Evolutionary conservation across 2,113 vertebrate species (phyloP).

Genomic region (Stigmatopora nigra): DNA sequence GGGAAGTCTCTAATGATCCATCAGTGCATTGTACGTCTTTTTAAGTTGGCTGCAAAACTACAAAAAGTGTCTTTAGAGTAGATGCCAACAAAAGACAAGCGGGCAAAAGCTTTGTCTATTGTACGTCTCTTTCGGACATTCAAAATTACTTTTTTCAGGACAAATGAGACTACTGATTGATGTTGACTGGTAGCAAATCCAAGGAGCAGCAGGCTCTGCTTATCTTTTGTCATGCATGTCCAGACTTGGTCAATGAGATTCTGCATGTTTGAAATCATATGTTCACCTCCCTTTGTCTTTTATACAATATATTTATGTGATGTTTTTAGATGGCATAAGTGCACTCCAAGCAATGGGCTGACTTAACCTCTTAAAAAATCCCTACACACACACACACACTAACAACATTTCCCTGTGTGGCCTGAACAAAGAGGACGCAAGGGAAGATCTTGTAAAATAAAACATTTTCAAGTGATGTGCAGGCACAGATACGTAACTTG

Average conservation of each 20-base stretch:
- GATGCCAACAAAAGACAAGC: constrained; percentile 39
- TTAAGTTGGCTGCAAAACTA: constrained; percentile 15
- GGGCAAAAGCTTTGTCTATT: background rate
- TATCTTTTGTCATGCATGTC: constrained; percentile 27
- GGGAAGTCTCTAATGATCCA: constrained; percentile 43
- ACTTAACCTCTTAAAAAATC: constrained; percentile 5
- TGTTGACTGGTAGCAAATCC: constrained; percentile 11
- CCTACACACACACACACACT: constrained; percentile 26
- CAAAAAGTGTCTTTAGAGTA: constrained; percentile 32
- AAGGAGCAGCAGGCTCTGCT: constrained; percentile 13
- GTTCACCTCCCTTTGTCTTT: background rate
- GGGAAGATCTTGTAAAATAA: constrained; percentile 32
- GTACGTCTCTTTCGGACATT: background rate
- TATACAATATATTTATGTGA: background rate
- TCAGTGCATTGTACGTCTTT: constrained; percentile 53
- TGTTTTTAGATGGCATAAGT: constrained; percentile 12
- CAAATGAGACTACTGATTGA: background rate
- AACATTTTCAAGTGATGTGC: constrained; percentile 1
- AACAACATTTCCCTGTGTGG: constrained; percentile 27
- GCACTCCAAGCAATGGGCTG: constrained; percentile 18
- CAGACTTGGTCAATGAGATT: constrained; percentile 9
- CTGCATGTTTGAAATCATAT: constrained; percentile 21
- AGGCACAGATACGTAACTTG: background rate
- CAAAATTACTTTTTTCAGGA: background rate
- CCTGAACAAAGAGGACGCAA: constrained; percentile 25